Conservation (phyloP, 2,113 vertebrate species). For the Hemiscyllium ocellatum region DNA sequence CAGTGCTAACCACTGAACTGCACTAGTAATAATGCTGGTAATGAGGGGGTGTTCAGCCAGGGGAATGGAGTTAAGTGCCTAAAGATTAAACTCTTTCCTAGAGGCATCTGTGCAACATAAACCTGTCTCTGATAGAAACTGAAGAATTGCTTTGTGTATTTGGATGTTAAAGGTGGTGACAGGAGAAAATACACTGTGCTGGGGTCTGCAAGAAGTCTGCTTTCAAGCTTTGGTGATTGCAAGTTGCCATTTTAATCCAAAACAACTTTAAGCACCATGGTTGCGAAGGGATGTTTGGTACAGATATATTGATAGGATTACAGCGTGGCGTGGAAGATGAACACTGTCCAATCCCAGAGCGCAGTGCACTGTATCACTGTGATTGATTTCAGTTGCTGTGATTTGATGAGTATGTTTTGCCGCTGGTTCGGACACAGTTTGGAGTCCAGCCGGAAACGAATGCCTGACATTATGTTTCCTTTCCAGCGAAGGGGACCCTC, state of each 20-base stretch:
- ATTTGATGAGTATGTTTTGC: too few relatives aligned
- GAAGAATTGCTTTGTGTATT: neutral
- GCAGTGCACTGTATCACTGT: neutral
- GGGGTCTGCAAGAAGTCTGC: neutral
- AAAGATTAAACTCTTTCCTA: too few relatives aligned
- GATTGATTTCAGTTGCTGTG: neutral
- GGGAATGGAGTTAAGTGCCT: too few relatives aligned
- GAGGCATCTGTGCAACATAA: neutral
- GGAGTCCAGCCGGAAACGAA: too few relatives aligned
- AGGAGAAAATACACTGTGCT: neutral
- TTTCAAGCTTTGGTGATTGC: neutral
- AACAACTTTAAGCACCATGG: neutral
- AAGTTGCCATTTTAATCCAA: neutral
- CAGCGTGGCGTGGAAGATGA: neutral
- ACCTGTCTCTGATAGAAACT: neutral
- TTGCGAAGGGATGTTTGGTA: neutral
- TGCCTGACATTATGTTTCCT: neutral
- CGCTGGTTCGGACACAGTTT: neutral
- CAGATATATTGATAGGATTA: neutral
- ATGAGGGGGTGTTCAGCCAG: too few relatives aligned
- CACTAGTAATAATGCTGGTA: too few relatives aligned
- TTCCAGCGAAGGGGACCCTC: constrained; percentile 77
- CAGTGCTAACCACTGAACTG: too few relatives aligned
- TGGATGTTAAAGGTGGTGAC: neutral
- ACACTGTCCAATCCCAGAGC: neutral